Evolutionary conservation across 2,888 invertebrate species (phyloP).

Genomic region (Drosophila melanosoma): DNA sequence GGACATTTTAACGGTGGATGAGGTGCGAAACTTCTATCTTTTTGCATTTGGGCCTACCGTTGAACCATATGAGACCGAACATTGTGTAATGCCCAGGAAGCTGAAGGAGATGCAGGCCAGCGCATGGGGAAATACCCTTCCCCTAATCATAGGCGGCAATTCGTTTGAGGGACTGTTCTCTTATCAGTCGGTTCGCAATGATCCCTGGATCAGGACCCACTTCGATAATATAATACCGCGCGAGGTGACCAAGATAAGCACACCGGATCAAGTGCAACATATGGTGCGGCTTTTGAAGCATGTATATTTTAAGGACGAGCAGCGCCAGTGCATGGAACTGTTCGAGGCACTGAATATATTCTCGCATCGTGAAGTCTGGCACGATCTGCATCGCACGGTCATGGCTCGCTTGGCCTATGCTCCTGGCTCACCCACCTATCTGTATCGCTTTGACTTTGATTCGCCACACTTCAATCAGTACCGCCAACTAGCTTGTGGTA

Average conservation of each 20-base stretch:
- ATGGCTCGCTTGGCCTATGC: slow-evolving; percentile 73
- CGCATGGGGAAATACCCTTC: slow-evolving; percentile 83
- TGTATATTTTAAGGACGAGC: slow-evolving; percentile 66
- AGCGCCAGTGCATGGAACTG: slow-evolving; percentile 53
- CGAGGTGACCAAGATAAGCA: slow-evolving; percentile 64
- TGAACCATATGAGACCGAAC: slow-evolving; percentile 80
- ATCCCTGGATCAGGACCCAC: slow-evolving; percentile 66
- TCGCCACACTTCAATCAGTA: slow-evolving; percentile 83
- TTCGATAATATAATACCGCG: slow-evolving; percentile 83
- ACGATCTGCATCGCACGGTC: slow-evolving; percentile 77
- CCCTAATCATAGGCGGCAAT: slow-evolving; percentile 82
- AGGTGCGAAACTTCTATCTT: slow-evolving; percentile 67
- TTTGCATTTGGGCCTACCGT: slow-evolving; percentile 81
- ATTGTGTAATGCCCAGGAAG: slow-evolving; percentile 75
- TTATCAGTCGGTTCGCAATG: slow-evolving; percentile 56
- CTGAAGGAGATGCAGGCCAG: slow-evolving; percentile 72
- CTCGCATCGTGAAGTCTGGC: slow-evolving; percentile 78
- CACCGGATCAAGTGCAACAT: slow-evolving; percentile 47
- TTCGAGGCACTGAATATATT: slow-evolving; percentile 58
- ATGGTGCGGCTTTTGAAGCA: slow-evolving; percentile 64
- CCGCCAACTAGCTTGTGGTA: slow-evolving; percentile 77
- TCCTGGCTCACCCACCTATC: slow-evolving; percentile 71
- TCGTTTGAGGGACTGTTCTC: slow-evolving; percentile 83
- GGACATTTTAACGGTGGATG: slow-evolving; percentile 74
- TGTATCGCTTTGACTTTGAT: slow-evolving; percentile 84